Percentiles rank a stretch among this genome's conserved stretches.
phyloP scores from a whole-genome alignment of 2,797 vertebrate species.

The Manis pentadactyla region DNA sequence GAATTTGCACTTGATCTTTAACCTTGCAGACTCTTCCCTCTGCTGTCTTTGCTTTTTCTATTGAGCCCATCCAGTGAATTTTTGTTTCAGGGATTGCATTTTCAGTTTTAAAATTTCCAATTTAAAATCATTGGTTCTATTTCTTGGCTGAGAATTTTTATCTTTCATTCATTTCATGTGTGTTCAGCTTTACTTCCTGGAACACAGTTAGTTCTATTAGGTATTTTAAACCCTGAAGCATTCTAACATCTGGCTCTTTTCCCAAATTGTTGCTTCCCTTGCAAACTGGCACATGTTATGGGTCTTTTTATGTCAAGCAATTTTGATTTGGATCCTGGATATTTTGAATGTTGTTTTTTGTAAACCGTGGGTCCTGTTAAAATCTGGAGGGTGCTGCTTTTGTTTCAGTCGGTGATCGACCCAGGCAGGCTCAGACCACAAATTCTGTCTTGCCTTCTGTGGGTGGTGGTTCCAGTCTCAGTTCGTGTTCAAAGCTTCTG shows the following conservation, averaged over 20 bases:
- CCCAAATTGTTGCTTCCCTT: not conserved
- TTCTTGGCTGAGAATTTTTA: not conserved
- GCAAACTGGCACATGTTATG: not conserved
- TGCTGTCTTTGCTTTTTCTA: not conserved
- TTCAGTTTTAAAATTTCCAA: not conserved
- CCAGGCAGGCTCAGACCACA: not conserved
- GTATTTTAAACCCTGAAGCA: not conserved
- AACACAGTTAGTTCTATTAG: not conserved
- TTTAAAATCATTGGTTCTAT: not conserved
- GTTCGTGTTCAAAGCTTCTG: not conserved
- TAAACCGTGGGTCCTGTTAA: not conserved
- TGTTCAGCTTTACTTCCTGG: not conserved
- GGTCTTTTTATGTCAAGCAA: not conserved
- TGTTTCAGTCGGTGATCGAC: not conserved
- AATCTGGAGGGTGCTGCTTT: not conserved
- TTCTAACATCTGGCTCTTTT: not conserved
- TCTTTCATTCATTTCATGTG: not conserved
- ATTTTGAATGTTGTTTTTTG: not conserved
- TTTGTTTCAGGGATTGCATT: not conserved
- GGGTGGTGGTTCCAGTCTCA: not conserved
- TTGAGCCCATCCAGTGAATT: not conserved
- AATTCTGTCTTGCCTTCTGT: not conserved
- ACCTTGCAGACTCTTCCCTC: not conserved
- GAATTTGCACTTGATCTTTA: not conserved
- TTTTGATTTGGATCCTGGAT: not conserved